Percentiles rank a stretch among this genome's conserved stretches.
Conservation (phyloP, 1,140 invertebrate species). For the Steinernema khuongi region DNA sequence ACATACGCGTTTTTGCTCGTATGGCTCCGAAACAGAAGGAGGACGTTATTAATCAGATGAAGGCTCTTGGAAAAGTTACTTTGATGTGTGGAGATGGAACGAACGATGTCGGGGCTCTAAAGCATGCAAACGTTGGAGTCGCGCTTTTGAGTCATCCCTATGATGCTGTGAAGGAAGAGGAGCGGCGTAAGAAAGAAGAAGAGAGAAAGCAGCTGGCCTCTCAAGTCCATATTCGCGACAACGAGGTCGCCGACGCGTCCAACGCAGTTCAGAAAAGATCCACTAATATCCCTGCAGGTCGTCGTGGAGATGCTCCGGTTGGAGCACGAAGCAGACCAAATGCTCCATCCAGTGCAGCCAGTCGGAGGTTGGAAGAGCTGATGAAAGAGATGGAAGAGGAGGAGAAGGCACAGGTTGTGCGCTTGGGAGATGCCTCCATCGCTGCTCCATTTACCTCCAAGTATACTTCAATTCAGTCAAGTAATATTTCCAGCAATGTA, state of each 20-base stretch:
- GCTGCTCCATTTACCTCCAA: conserved; percentile 98
- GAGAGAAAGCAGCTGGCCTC: conserved; percentile 34
- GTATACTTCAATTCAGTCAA: conserved; percentile 65
- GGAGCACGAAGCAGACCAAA: conserved; percentile 22
- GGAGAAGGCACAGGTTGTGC: conserved; percentile 78
- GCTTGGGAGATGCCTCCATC: conserved; percentile 95
- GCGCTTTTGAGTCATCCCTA: conserved; percentile 81
- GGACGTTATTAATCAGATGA: conserved; percentile 80
- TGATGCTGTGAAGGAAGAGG: conserved; percentile 61
- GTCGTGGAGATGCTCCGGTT: not conserved
- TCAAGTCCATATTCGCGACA: not conserved
- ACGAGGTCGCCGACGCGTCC: conserved; percentile 26
- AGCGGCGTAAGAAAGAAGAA: conserved; percentile 59
- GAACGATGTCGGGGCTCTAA: conserved; percentile 99
- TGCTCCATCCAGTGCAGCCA: conserved; percentile 40
- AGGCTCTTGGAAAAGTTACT: conserved; percentile 78
- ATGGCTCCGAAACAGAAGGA: conserved; percentile 96
- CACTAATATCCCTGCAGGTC: not conserved
- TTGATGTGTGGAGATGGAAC: conserved; percentile 99
- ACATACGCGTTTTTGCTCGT: conserved; percentile 81
- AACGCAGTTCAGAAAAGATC: not conserved
- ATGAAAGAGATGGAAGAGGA: conserved; percentile 86
- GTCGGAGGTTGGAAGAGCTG: conserved; percentile 68
- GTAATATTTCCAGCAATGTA: conserved; percentile 4
- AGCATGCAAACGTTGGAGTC: conserved; percentile 92